These are phyloP conservation scores for Crambe crambe DNA, from an alignment of 37 sponge, comb jelly and placozoan species.

Conservation along the genomic window DNA sequence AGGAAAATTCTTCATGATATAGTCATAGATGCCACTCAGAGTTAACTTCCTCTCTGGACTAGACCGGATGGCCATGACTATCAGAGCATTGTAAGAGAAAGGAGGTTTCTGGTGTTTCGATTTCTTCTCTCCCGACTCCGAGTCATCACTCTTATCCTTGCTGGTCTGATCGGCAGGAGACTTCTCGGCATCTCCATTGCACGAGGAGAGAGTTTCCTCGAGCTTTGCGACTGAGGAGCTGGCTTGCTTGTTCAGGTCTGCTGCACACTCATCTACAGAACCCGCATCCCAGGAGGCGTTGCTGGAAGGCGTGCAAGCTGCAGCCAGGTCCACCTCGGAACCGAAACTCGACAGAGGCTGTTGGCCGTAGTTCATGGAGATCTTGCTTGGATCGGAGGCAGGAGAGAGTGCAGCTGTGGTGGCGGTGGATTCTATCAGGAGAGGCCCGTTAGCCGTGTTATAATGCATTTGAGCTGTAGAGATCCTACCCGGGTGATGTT, in stretches of 20 bases:
- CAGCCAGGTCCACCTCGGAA: constrained; percentile 42
- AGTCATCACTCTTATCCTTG: constrained; percentile 18
- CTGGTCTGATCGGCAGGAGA: constrained; percentile 15
- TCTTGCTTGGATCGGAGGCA: background rate
- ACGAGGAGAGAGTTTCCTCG: constrained; percentile 53
- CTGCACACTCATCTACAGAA: constrained; percentile 43
- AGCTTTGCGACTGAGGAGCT: constrained; percentile 21
- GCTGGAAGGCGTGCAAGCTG: constrained; percentile 64
- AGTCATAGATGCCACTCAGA: constrained; percentile 93
- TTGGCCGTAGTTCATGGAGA: constrained; percentile 31
- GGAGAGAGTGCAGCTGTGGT: constrained; percentile 10
- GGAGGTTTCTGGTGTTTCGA: constrained; percentile 80
- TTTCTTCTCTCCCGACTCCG: constrained; percentile 40
- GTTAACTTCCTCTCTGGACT: constrained; percentile 92
- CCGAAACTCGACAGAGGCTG: constrained; percentile 27
- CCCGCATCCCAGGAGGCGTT: constrained; percentile 74
- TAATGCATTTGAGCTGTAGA: constrained; percentile 14
- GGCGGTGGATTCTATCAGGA: constrained; percentile 7
- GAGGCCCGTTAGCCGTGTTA: constrained; percentile 7
- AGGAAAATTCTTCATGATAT: constrained; percentile 92
- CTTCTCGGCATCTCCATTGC: constrained; percentile 23
- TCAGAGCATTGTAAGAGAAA: constrained; percentile 95
- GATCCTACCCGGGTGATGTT: background rate
- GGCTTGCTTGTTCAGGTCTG: background rate
- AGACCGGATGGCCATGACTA: constrained; percentile 95